Evolutionary conservation across 2,113 vertebrate species (phyloP), one percentile per base, ranked within the genome.

Genomic region (Lagenorhynchus albirostris): DNA sequence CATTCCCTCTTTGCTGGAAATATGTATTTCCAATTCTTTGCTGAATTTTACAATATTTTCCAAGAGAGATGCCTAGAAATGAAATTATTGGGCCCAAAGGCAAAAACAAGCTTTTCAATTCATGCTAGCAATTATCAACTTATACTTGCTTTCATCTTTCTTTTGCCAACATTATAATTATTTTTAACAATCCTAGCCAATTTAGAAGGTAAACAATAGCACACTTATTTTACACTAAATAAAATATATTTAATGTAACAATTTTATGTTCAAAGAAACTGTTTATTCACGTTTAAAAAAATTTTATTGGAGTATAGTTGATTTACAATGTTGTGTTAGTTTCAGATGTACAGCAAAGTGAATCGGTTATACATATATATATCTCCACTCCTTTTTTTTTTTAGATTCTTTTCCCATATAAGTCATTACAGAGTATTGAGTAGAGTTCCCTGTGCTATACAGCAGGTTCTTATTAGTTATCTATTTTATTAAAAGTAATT

Each of bases 51-150:
- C 31, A 60, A 77, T 60, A 38, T n/a, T 68, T 93, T 74, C 33
- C 18, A 79, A 86, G 77, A 90, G 36, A 86, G 81, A 95, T 9
- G 31, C 62, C 33, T 93, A 55, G 73, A 95, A 93, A 96, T 93
- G 55, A 93, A 97, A 95, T 74, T 62, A 94, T 65, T 94, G 68
- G 17, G 13, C 83, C 70, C 15, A 83, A 92, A 33, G 86, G 79
- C 76, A 93, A 79, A 60, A 87, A 58, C 15, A 60, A 82, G 38
- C 2, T 81, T 77, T 91, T 89, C 47, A 50, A 11, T 63, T 36
- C 60, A 23, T 44, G 60, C 65, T 50, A 91, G 47, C 89, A 53
- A 95, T 73, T 76, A 63, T 50, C 84, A 80, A 80, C 53, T 94
- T 94, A 79, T 65, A 84, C 70, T 73, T 82, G 47, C 31, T 41